A percentile compares a stretch with the other conserved stretches of the same genome.
Evolutionary conservation across 1,140 invertebrate genomes (phyloP).

Genomic region (Habropoda laboriosa): DNA sequence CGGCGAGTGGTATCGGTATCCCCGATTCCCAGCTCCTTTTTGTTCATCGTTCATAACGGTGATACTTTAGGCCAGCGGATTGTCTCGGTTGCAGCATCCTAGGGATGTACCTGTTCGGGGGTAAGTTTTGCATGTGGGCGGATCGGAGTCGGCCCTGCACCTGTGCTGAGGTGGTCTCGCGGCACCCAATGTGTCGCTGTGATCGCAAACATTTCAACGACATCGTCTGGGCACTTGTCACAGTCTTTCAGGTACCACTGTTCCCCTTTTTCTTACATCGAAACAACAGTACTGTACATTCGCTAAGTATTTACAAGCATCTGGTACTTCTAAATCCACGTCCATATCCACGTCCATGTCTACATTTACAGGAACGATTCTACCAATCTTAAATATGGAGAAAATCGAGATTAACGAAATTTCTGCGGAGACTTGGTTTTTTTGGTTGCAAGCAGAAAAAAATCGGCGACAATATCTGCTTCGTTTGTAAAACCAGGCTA

Average conservation of each 20-base stretch:
- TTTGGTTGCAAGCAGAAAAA: too few species aligned
- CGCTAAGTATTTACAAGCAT: conserved; percentile 33
- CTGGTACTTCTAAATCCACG: not conserved
- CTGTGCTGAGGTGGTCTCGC: conserved; percentile 93
- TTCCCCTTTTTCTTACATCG: conserved; percentile 57
- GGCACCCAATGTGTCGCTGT: conserved; percentile 94
- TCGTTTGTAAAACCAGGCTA: too few species aligned
- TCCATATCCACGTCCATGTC: not conserved
- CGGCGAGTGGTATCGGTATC: not conserved
- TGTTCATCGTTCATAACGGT: conserved; percentile 50
- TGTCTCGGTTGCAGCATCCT: conserved; percentile 91
- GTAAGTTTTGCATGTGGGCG: conserved; percentile 98
- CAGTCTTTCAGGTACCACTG: conserved; percentile 95
- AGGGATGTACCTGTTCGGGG: conserved; percentile 99
- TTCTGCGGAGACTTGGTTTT: too few species aligned
- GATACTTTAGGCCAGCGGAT: conserved; percentile 78
- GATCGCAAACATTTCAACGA: conserved; percentile 99
- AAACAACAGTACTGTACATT: conserved; percentile 23
- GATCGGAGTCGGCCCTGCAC: conserved; percentile 93
- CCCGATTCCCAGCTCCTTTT: not conserved
- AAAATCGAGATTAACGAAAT: too few species aligned
- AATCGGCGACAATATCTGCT: too few species aligned
- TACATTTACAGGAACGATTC: too few species aligned
- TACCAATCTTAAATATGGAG: too few species aligned
- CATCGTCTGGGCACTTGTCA: conserved; percentile 97